Conservation (phyloP, 1,140 invertebrate genomes). For the Ceratosolen fusciceps region DNA sequence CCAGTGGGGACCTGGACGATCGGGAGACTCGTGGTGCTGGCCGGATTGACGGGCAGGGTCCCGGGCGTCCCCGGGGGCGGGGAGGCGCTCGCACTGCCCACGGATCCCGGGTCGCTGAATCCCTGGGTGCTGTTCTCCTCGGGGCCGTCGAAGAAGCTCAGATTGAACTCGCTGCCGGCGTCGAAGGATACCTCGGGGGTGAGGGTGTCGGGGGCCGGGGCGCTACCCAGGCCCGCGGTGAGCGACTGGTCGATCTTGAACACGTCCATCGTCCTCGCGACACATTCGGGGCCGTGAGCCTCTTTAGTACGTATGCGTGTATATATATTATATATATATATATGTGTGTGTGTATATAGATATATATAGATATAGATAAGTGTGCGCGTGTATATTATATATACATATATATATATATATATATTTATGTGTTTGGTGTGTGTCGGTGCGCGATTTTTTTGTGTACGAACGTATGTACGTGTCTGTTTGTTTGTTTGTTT, state of each 20-base stretch:
- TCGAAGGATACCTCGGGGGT: constrained; percentile 80
- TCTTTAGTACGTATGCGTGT: no score
- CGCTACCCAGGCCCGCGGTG: constrained; percentile 73
- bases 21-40: constrained; percentile 62
- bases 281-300: constrained; percentile 52
- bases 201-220: constrained; percentile 74
- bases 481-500: no score
- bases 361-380: no score
- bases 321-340: no score
- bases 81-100: constrained; percentile 75
- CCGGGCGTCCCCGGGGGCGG: constrained; percentile 70
- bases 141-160: constrained; percentile 83
- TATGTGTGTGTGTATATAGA: no score
- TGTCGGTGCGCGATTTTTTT: no score
- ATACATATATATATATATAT: no score
- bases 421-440: no score
- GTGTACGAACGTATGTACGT: no score
- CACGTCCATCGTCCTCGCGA: constrained; percentile 73
- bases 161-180: constrained; percentile 82
- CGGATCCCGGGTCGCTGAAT: constrained; percentile 78
- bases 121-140: constrained; percentile 78
- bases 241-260: constrained; percentile 78
- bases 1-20: constrained; percentile 66
- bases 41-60: constrained; percentile 60
- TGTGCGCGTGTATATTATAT: no score